Evolutionary conservation across 2,113 vertebrate genomes (phyloP).

Genomic region (Brachypodius melanocephalos): DNA sequence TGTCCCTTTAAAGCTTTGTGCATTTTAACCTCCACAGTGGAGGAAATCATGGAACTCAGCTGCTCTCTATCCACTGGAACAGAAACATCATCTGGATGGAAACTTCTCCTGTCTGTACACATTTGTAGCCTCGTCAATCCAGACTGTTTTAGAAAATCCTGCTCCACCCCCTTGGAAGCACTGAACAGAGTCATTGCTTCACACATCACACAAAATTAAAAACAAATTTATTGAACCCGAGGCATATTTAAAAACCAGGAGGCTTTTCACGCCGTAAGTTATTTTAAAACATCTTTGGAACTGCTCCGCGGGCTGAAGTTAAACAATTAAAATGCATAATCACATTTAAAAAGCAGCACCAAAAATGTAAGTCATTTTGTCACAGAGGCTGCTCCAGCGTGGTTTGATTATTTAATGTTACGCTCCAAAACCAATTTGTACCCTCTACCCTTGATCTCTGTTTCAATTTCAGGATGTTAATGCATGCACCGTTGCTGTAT

Average conservation of each 20-base stretch:
- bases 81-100: background rate
- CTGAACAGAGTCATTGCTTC: background rate
- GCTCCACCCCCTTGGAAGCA: background rate
- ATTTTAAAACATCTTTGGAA: conserved; percentile 46
- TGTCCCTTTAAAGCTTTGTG: background rate
- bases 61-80: background rate
- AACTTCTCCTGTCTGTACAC: background rate
- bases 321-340: conserved; percentile 59
- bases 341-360: conserved; percentile 42
- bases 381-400: conserved; percentile 34
- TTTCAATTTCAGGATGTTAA: conserved; percentile 52
- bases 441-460: conserved; percentile 41
- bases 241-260: background rate
- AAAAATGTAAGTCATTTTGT: conserved; percentile 43
- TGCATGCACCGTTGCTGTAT: conserved; percentile 20
- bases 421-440: conserved; percentile 56
- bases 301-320: background rate
- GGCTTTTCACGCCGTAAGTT: background rate
- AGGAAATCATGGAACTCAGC: background rate
- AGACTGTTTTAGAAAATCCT: background rate
- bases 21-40: background rate
- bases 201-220: background rate
- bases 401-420: conserved; percentile 48
- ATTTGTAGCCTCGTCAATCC: background rate
- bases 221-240: background rate